phyloP scores from a whole-genome alignment of 2,113 vertebrate species.

The Centropristis striata region DNA sequence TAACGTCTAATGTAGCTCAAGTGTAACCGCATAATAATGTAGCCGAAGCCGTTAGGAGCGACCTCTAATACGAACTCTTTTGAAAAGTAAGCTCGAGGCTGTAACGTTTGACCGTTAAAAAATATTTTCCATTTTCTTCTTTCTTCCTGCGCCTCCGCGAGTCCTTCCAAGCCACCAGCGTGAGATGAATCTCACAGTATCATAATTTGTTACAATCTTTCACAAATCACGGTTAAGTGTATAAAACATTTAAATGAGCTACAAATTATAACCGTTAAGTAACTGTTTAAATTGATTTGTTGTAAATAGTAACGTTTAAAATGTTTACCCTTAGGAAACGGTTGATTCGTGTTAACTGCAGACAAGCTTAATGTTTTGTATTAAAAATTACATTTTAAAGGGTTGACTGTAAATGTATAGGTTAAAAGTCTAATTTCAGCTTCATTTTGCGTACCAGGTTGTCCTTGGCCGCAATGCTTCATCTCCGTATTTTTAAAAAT shows the following conservation, averaged over 20 bases:
- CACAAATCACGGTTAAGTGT: rapidly evolving
- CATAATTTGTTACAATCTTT: neutral
- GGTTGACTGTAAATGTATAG: rapidly evolving
- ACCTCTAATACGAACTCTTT: neutral
- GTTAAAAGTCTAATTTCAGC: neutral
- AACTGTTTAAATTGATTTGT: neutral
- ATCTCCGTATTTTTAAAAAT: neutral
- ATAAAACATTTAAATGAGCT: neutral
- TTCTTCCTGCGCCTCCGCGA: slow-evolving; percentile 63
- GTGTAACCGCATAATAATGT: neutral
- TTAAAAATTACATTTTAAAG: neutral
- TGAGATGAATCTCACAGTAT: neutral
- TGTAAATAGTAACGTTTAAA: slow-evolving; percentile 6
- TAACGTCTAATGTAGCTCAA: neutral
- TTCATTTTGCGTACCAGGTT: neutral
- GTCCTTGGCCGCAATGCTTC: slow-evolving; percentile 42
- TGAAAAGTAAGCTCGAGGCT: neutral
- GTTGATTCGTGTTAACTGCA: neutral
- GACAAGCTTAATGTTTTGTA: neutral
- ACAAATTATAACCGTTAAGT: neutral
- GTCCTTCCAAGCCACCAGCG: slow-evolving; percentile 56
- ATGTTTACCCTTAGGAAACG: neutral
- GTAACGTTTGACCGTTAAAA: neutral
- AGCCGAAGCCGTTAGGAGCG: neutral
- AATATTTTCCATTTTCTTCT: slow-evolving; percentile 58